These are phyloP conservation scores for Camponotus floridanus DNA, from an alignment of 1,140 invertebrate genomes.

Conservation along the genomic window DNA sequence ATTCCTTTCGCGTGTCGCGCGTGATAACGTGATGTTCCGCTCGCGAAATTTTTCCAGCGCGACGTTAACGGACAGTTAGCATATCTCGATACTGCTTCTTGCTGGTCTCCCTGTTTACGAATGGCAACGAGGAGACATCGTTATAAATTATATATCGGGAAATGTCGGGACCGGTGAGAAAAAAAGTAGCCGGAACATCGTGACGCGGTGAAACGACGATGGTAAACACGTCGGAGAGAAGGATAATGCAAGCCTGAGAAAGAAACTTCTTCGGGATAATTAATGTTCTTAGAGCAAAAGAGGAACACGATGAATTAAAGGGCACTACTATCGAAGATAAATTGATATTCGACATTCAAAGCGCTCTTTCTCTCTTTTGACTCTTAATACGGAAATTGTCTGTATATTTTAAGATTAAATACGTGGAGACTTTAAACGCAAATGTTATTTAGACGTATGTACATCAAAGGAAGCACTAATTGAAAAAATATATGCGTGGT, in stretches of 20 bases:
- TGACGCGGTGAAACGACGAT: constrained; percentile 53
- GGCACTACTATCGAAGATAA: background rate
- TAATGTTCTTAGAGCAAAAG: constrained; percentile 49
- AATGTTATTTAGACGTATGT: background rate
- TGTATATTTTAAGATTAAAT: background rate
- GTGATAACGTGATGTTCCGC: constrained; percentile 31
- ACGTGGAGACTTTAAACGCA: too few relatives aligned
- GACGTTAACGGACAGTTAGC: constrained; percentile 17
- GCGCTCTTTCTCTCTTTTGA: background rate
- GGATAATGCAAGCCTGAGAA: constrained; percentile 21
- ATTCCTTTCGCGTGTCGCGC: constrained; percentile 38
- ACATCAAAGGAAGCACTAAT: background rate
- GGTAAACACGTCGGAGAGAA: constrained; percentile 42
- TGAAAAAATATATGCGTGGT: too few relatives aligned
- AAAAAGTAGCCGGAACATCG: constrained; percentile 48
- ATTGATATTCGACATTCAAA: constrained; percentile 34
- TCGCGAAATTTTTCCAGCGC: background rate
- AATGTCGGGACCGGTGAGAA: background rate
- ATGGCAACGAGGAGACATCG: constrained; percentile 35
- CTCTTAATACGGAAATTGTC: background rate
- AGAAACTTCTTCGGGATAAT: constrained; percentile 44
- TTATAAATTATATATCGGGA: constrained; percentile 49
- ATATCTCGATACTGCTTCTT: constrained; percentile 39
- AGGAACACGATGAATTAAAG: constrained; percentile 3
- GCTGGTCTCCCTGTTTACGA: constrained; percentile 38